Percentiles rank a stretch among this genome's conserved stretches.
These are phyloP conservation scores for Austrofundulus limnaeus DNA, from an alignment of 2,113 vertebrate genomes.

Conservation along the genomic window DNA sequence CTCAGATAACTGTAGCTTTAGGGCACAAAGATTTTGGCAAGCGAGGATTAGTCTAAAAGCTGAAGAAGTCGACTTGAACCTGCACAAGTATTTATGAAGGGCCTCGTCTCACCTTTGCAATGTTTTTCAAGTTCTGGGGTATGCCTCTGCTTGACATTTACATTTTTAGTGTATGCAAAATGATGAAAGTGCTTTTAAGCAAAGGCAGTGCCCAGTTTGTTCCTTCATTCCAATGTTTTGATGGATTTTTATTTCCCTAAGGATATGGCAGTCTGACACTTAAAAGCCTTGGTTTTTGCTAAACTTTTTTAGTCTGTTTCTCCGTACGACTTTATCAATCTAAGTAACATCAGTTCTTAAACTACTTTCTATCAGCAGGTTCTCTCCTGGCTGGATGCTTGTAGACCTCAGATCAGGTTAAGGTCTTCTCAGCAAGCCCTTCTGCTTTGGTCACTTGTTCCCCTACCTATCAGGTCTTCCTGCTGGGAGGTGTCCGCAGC, in stretches of 20 bases:
- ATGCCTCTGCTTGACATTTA: neutral
- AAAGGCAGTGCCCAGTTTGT: neutral
- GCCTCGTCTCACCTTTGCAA: neutral
- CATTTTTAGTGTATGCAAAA: conserved; percentile 5
- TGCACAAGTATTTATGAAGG: neutral
- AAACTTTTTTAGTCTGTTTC: conserved; percentile 22
- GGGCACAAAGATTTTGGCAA: neutral
- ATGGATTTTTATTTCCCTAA: conserved; percentile 7
- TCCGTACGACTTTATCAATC: conserved; percentile 21
- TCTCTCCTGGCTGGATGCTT: neutral
- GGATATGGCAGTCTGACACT: neutral
- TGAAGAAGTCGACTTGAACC: neutral
- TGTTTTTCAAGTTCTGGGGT: neutral
- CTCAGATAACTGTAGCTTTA: neutral
- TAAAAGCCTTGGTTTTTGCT: conserved; percentile 18
- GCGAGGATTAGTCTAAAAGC: conserved; percentile 20
- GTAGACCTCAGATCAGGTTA: conserved; percentile 25
- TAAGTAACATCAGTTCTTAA: conserved; percentile 36
- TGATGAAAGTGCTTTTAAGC: neutral
- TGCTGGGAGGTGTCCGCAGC: conserved; percentile 22
- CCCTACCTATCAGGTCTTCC: conserved; percentile 44
- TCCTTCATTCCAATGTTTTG: conserved; percentile 5
- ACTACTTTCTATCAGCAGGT: conserved; percentile 26
- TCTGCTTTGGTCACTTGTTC: conserved; percentile 28
- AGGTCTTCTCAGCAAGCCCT: conserved; percentile 40